Conservation (phyloP, 2,888 invertebrate species). For the Drosophila incognita region DNA sequence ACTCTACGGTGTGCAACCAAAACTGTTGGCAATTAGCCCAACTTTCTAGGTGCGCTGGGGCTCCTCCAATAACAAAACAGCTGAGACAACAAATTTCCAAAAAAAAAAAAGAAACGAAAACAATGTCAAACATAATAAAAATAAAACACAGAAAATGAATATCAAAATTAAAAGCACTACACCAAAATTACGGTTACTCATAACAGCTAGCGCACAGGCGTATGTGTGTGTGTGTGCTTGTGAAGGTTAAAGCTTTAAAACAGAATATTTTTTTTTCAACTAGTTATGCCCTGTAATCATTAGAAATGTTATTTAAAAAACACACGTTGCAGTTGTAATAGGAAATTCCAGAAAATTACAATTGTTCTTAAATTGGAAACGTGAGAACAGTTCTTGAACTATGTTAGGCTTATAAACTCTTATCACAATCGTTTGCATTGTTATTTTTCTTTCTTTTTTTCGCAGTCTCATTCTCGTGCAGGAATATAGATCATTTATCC, state of each 20-base stretch:
- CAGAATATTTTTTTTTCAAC: conserved; percentile 25
- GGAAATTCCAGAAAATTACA: too few relatives aligned
- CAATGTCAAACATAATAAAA: conserved; percentile 1
- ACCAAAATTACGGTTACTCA: conserved; percentile 14
- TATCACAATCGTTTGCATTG: not conserved
- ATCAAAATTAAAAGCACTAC: conserved; percentile 10
- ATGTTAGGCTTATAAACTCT: not conserved
- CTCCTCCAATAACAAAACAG: conserved; percentile 35
- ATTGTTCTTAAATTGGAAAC: not conserved
- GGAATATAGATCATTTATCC: not conserved
- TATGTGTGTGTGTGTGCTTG: conserved; percentile 27
- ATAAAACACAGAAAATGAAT: not conserved
- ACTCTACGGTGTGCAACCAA: conserved; percentile 17
- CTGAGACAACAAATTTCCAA: conserved; percentile 31
- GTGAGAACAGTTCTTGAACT: not conserved
- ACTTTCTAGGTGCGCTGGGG: conserved; percentile 7
- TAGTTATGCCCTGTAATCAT: not conserved
- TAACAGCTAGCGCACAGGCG: conserved; percentile 10
- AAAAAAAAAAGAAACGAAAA: not conserved
- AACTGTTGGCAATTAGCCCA: conserved; percentile 15
- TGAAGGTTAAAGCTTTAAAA: conserved; percentile 58
- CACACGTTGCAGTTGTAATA: not conserved
- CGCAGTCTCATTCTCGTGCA: not conserved
- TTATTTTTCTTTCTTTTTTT: not conserved
- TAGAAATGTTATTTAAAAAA: not conserved